These are phyloP conservation scores for Drosophila cracens DNA, from an alignment of 2,888 invertebrate species.

Conservation along the genomic window DNA sequence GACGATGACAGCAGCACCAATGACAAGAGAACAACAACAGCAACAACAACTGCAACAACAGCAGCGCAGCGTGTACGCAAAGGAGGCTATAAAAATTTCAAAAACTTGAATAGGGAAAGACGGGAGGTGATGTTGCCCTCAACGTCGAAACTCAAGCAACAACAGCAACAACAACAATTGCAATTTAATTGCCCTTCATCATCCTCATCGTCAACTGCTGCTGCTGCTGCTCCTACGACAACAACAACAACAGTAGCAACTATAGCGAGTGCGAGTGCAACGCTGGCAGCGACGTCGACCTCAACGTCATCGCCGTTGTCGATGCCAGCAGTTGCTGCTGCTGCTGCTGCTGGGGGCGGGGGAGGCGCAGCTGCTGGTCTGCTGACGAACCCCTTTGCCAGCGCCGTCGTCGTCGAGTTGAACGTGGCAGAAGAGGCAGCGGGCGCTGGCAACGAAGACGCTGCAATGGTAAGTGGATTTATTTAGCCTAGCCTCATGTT, in stretches of 20 bases:
- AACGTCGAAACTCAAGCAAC: conserved; percentile 78
- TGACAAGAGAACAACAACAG: conserved; percentile 50
- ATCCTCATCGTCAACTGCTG: conserved; percentile 35
- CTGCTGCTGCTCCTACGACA: conserved; percentile 37
- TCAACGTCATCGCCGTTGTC: conserved; percentile 19
- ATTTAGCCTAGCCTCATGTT: conserved; percentile 43
- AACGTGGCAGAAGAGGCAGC: conserved; percentile 43
- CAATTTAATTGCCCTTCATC: conserved; percentile 75
- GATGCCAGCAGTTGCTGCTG: conserved; percentile 18
- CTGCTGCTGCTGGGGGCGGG: conserved; percentile 36
- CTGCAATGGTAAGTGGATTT: conserved; percentile 77
- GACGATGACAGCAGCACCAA: conserved; percentile 64
- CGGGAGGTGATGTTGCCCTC: conserved; percentile 82
- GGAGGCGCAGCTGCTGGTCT: conserved; percentile 40
- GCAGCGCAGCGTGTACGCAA: conserved; percentile 66
- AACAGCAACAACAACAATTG: conserved; percentile 63
- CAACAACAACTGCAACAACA: conserved; percentile 11
- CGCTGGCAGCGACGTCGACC: conserved; percentile 31
- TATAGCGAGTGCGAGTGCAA: conserved; percentile 14
- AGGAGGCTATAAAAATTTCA: conserved; percentile 80
- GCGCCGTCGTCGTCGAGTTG: conserved; percentile 27
- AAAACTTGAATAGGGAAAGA: conserved; percentile 82
- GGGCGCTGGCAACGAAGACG: conserved; percentile 55
- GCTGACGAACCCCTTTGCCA: conserved; percentile 62
- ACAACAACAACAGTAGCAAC: conserved; percentile 23